Conservation (phyloP, 2,797 vertebrate species). For the Xyrichtys novacula region DNA sequence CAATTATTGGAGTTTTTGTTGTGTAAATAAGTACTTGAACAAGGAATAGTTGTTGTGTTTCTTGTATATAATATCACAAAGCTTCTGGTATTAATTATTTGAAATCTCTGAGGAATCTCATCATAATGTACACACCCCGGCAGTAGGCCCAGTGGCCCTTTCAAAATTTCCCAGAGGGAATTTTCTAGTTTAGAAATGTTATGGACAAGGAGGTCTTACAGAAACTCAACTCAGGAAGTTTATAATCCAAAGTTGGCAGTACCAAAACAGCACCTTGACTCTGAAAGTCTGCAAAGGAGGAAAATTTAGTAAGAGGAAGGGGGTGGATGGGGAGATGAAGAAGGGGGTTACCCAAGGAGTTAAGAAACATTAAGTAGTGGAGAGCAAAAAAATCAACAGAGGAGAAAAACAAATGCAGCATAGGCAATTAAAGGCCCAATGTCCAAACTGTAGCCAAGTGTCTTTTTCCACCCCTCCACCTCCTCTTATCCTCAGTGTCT, state of each 20-base stretch:
- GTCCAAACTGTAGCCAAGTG: slow-evolving; percentile 1
- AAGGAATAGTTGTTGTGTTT: too few species aligned
- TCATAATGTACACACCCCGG: too few species aligned
- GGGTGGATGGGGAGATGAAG: slow-evolving; percentile 17
- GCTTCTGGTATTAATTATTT: too few species aligned
- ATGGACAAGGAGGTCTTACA: too few species aligned
- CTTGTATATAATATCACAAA: too few species aligned
- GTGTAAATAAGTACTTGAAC: too few species aligned
- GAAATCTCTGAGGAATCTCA: too few species aligned
- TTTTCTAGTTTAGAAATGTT: too few species aligned
- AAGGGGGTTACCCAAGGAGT: background rate
- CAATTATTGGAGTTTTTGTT: too few species aligned
- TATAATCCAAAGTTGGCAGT: background rate
- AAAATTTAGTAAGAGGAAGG: slow-evolving; percentile 1
- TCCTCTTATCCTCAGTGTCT: slow-evolving; percentile 1
- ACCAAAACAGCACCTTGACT: background rate
- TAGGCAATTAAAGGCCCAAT: slow-evolving; percentile 4
- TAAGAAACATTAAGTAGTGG: slow-evolving; percentile 29
- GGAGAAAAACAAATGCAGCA: slow-evolving; percentile 6
- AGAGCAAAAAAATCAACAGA: background rate
- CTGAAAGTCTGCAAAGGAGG: background rate
- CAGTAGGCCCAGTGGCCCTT: too few species aligned
- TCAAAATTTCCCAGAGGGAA: too few species aligned
- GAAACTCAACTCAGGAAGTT: too few species aligned
- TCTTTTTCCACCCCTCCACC: slow-evolving; percentile 2